Conservation (phyloP, 2,888 invertebrate genomes). For the Drosophila borealis region DNA sequence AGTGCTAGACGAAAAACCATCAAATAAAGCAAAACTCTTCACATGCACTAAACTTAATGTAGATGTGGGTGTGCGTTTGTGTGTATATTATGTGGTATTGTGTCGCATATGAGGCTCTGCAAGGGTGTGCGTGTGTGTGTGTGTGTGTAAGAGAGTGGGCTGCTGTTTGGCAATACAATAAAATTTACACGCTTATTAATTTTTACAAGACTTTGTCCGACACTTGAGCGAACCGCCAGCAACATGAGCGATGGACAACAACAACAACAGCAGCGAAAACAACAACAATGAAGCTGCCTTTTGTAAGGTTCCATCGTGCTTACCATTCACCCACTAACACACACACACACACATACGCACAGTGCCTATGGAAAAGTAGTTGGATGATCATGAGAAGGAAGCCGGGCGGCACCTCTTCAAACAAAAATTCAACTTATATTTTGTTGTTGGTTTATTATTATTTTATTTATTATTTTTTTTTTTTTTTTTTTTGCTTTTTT, state of each 20-base stretch:
- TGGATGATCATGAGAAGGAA: slow-evolving; percentile 4
- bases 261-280: slow-evolving; percentile 12
- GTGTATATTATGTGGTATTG: slow-evolving; percentile 7
- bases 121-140: slow-evolving; percentile 11
- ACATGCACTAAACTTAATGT: slow-evolving; percentile 68
- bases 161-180: slow-evolving; percentile 73
- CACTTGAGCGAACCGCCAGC: slow-evolving; percentile 67
- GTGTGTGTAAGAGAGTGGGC: slow-evolving; percentile 27
- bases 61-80: slow-evolving; percentile 5
- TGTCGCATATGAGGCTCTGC: slow-evolving; percentile 9
- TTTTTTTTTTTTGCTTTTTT: slow-evolving; percentile 44
- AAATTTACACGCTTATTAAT: slow-evolving; percentile 80
- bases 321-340: slow-evolving; percentile 44
- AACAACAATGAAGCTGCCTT: slow-evolving; percentile 20
- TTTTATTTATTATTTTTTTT: slow-evolving; percentile 12
- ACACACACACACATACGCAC: slow-evolving; percentile 8
- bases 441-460: slow-evolving; percentile 40
- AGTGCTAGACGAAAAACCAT: slow-evolving; percentile 63
- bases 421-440: slow-evolving; percentile 69
- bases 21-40: slow-evolving; percentile 70
- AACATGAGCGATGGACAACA: slow-evolving; percentile 49
- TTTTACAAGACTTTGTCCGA: slow-evolving; percentile 78
- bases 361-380: slow-evolving; percentile 38
- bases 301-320: slow-evolving; percentile 48
- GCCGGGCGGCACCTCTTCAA: slow-evolving; percentile 56